Evolutionary conservation across 2,888 invertebrate species (phyloP).

Genomic region (Eremobia ochroleuca): DNA sequence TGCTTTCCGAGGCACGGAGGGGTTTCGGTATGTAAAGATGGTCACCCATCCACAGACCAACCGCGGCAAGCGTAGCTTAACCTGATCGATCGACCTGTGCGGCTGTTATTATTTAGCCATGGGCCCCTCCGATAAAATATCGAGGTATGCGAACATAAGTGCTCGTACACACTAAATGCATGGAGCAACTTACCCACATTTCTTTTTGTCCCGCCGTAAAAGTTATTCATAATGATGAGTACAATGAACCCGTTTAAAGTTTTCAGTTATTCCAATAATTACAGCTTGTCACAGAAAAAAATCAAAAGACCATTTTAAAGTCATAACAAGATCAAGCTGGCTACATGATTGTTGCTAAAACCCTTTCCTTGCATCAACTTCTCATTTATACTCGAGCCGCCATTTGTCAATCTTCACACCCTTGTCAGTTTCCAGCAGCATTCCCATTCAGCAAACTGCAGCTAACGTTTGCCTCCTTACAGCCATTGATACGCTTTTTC

Average conservation of each 20-base stretch:
- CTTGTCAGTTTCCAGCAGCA: neutral
- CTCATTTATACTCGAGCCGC: too few species aligned
- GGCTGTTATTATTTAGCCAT: too few species aligned
- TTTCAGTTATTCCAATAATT: neutral
- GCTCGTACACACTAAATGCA: too few species aligned
- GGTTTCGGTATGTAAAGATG: too few species aligned
- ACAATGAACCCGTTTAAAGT: neutral
- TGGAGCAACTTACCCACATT: too few species aligned
- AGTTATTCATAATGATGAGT: neutral
- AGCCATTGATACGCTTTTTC: constrained; percentile 33
- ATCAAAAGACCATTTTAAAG: neutral
- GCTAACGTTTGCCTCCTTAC: neutral
- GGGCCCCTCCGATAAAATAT: too few species aligned
- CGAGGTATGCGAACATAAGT: too few species aligned
- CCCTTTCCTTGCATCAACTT: too few species aligned
- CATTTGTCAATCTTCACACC: neutral
- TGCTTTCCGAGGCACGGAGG: too few species aligned
- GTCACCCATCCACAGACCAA: too few species aligned
- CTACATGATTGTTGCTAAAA: neutral
- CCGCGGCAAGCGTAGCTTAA: too few species aligned
- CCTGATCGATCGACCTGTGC: too few species aligned
- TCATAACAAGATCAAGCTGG: neutral
- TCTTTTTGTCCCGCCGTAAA: neutral
- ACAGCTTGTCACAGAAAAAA: neutral
- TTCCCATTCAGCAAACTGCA: neutral